Evolutionary conservation across 2,113 vertebrate genomes (phyloP), one percentile per base, ranked within the genome.

Genomic region (Penelope pileata): DNA sequence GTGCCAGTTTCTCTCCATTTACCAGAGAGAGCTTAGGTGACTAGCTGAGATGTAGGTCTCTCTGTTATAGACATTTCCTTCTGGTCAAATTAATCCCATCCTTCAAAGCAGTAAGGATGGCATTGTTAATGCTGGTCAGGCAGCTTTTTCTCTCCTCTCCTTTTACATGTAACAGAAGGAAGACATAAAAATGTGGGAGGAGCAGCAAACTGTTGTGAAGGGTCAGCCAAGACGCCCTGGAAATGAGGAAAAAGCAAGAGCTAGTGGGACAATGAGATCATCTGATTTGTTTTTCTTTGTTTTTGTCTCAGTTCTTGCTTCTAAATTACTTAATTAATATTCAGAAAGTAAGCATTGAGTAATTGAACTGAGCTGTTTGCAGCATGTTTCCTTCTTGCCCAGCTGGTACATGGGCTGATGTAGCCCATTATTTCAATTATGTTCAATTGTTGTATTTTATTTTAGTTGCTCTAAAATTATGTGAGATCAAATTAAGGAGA

Each of bases 1-100:
- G 86, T 96, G 95, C 91, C 96, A 95, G 51, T 92, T 96, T 95
- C 76, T 86, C 64, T 93, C 83, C 73, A 59, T 74, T 93, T 94
- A 59, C 54, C 73, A 88, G 73, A 84, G 63, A 78, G 56, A 68
- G 60, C 73, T 93, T 90, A 75, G 91, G 76, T 94, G 91, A 63
- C 83, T 90, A 51, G 80, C 80, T 92, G 80, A 92, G 51, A 77
- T 75, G 56, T 67, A 90, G 83, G 83, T 93, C 80, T 93, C 67
- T 43, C 43, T 83, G 48, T 88, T 60, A 23, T 3, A 93, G 83
- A 40, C 73, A 40, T 75, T 78, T 72, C 92, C 83, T 78, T 94
- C 73, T 91, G 94, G 80, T 64, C 40, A 51, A 72, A 94, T 67
- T 90, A 93, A 90, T 94, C 56, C 59, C 68, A 56, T 83, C 54